Percentiles rank a stretch among this genome's conserved stretches.
phyloP scores from a whole-genome alignment of 2,113 vertebrate species.

The Collichthys lucidus region DNA sequence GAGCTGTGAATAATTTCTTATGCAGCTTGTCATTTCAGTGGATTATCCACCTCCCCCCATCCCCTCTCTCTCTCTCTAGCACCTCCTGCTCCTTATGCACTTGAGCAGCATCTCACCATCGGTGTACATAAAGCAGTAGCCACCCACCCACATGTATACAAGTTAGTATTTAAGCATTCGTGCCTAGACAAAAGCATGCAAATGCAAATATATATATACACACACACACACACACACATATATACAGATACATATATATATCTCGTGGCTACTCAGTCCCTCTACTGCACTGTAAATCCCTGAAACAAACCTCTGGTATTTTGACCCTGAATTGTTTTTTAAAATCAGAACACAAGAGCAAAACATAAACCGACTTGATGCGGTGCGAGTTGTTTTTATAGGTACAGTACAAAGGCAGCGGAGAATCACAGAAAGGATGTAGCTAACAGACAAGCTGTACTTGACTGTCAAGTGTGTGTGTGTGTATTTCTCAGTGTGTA shows the following conservation, averaged over 20 bases:
- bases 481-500: conserved; percentile 8
- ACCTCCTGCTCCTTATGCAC: conserved; percentile 68
- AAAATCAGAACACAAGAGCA: conserved; percentile 10
- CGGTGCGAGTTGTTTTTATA: conserved; percentile 12
- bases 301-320: background rate
- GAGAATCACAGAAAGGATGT: conserved; percentile 21
- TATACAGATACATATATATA: background rate
- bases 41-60: conserved; percentile 72
- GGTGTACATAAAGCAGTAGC: conserved; percentile 50
- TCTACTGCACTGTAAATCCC: background rate
- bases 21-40: conserved; percentile 78
- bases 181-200: conserved; percentile 20
- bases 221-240: background rate
- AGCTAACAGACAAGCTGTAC: conserved; percentile 37
- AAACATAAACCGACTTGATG: conserved; percentile 19
- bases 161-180: conserved; percentile 42
- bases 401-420: conserved; percentile 12
- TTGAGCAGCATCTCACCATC: conserved; percentile 67
- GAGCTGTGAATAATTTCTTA: conserved; percentile 79
- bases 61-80: background rate
- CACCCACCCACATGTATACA: conserved; percentile 44
- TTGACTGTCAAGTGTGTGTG: conserved; percentile 37
- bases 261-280: background rate
- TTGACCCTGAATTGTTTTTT: conserved; percentile 15
- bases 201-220: background rate